Percentiles rank a stretch among this genome's conserved stretches.
Evolutionary conservation across 1,140 invertebrate genomes (phyloP).

Genomic region (Charaxes varanes): DNA sequence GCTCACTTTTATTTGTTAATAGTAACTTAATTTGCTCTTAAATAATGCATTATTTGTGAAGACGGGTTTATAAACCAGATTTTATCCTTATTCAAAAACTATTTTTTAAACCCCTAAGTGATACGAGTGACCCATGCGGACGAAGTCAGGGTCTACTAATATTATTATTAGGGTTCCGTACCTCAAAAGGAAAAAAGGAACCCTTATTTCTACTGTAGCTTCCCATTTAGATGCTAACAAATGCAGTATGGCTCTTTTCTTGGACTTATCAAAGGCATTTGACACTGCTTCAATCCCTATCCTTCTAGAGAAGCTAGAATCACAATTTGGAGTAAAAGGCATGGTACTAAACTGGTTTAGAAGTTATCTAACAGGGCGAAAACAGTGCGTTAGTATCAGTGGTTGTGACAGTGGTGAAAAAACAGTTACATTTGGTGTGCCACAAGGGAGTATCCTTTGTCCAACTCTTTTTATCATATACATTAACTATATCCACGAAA

Average conservation of each 20-base stretch:
- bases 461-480: conserved; percentile 19
- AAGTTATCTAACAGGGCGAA: not conserved
- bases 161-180: no score
- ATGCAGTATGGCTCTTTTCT: conserved; percentile 9
- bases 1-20: no score
- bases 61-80: no score
- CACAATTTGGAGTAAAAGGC: conserved; percentile 8
- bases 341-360: conserved; percentile 3
- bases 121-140: no score
- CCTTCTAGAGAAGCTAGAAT: conserved; percentile 12
- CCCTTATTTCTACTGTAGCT: conserved; percentile 5
- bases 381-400: not conserved
- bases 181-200: no score
- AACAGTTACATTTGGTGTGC: conserved; percentile 16
- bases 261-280: conserved; percentile 20
- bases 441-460: conserved; percentile 18
- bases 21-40: no score
- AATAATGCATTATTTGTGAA: no score
- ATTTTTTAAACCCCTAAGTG: no score
- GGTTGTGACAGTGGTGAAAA: not conserved
- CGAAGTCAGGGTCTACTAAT: no score
- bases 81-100: no score
- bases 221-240: conserved; percentile 7
- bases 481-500: no score
- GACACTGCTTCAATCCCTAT: conserved; percentile 16